These are phyloP conservation scores for Ambastaia sidthimunki DNA, from an alignment of 2,797 vertebrate species.

Conservation along the genomic window DNA sequence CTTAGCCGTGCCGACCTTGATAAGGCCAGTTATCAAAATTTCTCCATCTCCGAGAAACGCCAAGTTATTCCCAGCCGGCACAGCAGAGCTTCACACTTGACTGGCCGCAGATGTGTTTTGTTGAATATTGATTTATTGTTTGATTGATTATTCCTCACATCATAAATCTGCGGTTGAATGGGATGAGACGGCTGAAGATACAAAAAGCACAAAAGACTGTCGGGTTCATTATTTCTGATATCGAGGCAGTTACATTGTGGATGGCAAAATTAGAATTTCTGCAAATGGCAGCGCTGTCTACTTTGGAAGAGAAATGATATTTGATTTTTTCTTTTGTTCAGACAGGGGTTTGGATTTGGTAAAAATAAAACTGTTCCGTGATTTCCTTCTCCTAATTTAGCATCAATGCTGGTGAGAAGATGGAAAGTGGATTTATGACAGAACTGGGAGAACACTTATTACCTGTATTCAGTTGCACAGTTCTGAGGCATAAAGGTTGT, in stretches of 20 bases:
- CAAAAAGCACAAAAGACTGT: constrained; percentile 50
- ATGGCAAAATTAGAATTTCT: constrained; percentile 38
- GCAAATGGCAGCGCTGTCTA: constrained; percentile 51
- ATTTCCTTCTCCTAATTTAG: constrained; percentile 10
- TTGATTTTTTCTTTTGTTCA: constrained; percentile 2
- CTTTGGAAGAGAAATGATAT: constrained; percentile 21
- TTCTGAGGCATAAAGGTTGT: too few species aligned
- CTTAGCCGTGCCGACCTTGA: constrained; percentile 42
- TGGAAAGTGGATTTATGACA: background rate
- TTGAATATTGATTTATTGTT: constrained; percentile 52
- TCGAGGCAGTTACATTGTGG: constrained; percentile 37
- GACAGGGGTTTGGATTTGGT: background rate
- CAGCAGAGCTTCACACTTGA: constrained; percentile 27
- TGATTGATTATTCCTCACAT: constrained; percentile 49
- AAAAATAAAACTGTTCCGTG: constrained; percentile 5
- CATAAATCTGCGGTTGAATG: constrained; percentile 47
- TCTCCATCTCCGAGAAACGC: constrained; percentile 31
- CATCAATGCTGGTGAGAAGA: background rate
- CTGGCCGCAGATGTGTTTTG: constrained; percentile 39
- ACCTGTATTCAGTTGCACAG: background rate
- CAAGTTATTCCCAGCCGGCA: background rate
- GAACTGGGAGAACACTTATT: background rate
- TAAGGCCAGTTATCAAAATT: constrained; percentile 37
- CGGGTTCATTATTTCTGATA: constrained; percentile 52
- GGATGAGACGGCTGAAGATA: constrained; percentile 33